Evolutionary conservation across 2,113 vertebrate species (phyloP), one percentile per base, ranked within the genome.

Genomic region (Rhineura floridana): DNA sequence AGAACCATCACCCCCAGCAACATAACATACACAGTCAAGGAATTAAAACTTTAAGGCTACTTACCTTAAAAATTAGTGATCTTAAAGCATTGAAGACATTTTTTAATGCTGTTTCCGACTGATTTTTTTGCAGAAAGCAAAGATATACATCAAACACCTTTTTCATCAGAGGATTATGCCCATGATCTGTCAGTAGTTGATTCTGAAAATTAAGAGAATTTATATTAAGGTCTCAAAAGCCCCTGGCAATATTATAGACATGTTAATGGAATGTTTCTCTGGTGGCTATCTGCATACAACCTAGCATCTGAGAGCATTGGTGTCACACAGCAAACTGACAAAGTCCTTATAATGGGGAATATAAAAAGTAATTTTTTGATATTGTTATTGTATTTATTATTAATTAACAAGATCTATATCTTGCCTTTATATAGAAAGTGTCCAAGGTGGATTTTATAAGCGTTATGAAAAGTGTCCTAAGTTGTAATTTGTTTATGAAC

Each of bases 161-260:
- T 96, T 99, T 99, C 99, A 99, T 99, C 84, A 99, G 96, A 2
- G 98, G 98, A 93, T 98, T 99, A 94, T 99, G 99, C 4, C 99
- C 98, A 0, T 99, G 98, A 94, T 99, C 99, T 9, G 97, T 92
- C 93, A 99, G 97, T 10, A 99, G 97, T 85, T 99, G 99, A 88
- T 98, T 98, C 99, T 99, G 93, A 69, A 91, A 95, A 95, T 79
- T 9, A 11, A 63, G 84, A 8, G 78, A 2, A 65, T 85, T 48
- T 67, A 77, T 33, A 67, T 42, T 63, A 50, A 67, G 1, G 25
- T 9, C 30, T 33, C 39, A 36, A 50, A 78, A 42, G 3, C 2
- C 3, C 19, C 25, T 65, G 23, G 33, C 59, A 77, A 21, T 36
- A 67, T 52, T 48, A 88, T 8, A 69, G 55, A 67, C 25, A 6